These are phyloP conservation scores for Rhegmatorhina hoffmannsi DNA, from an alignment of 2,113 vertebrate species.

Conservation along the genomic window DNA sequence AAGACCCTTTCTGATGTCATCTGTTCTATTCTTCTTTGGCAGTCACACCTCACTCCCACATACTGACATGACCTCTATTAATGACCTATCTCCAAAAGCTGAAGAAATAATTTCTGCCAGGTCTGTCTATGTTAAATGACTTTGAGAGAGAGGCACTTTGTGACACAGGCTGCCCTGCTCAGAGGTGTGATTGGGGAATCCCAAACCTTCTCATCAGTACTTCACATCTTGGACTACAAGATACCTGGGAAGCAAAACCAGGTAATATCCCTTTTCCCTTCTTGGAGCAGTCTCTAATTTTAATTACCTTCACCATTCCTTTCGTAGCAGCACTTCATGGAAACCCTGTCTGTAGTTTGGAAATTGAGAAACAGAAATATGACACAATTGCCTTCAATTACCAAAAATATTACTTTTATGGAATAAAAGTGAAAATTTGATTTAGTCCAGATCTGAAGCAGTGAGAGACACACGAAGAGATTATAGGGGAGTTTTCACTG, in stretches of 20 bases:
- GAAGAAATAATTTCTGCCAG: background rate
- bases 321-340: background rate
- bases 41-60: background rate
- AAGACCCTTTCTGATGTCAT: background rate
- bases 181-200: background rate
- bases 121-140: background rate
- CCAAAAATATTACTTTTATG: slow-evolving; percentile 67
- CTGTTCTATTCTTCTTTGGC: background rate
- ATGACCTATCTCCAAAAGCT: background rate
- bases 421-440: slow-evolving; percentile 29
- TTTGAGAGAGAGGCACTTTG: background rate
- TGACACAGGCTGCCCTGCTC: background rate
- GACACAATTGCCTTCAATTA: slow-evolving; percentile 41
- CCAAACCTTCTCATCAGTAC: background rate
- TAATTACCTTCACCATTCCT: background rate
- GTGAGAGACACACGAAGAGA: background rate
- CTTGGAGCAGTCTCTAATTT: background rate
- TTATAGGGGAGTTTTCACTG: background rate
- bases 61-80: background rate
- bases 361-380: slow-evolving; percentile 21
- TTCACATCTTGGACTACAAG: background rate
- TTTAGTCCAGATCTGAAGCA: slow-evolving; percentile 42
- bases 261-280: background rate
- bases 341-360: background rate
- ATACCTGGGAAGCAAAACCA: background rate